Conservation (phyloP, 2,888 invertebrate species). For the Euzophera pinguis region DNA sequence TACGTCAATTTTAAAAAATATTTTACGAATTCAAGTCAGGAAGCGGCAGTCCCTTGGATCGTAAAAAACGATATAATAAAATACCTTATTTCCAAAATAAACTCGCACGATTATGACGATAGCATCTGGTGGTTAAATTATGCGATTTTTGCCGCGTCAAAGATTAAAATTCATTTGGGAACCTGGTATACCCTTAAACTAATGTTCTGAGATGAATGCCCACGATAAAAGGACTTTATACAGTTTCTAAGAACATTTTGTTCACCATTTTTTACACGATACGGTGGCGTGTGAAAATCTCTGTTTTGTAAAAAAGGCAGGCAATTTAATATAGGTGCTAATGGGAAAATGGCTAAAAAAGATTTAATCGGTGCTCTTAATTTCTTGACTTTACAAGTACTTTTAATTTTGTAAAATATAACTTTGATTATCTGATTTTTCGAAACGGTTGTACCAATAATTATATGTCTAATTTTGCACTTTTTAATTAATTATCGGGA, state of each 20-base stretch:
- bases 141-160: constrained; percentile 42
- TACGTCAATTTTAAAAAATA: not conserved
- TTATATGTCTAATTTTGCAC: not conserved
- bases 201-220: constrained; percentile 48
- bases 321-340: constrained; percentile 2
- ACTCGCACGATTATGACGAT: constrained; percentile 44
- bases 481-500: not conserved
- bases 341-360: constrained; percentile 6
- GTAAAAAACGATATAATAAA: constrained; percentile 27
- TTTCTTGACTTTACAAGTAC: not conserved
- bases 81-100: constrained; percentile 37
- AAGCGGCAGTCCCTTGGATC: constrained; percentile 8
- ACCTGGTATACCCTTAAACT: constrained; percentile 40
- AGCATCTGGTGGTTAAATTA: constrained; percentile 31
- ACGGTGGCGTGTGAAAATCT: constrained; percentile 11
- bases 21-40: constrained; percentile 8
- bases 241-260: constrained; percentile 48
- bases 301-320: constrained; percentile 1
- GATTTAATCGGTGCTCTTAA: constrained; percentile 3
- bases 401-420: constrained; percentile 7
- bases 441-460: not conserved
- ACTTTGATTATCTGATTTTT: not conserved
- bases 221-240: constrained; percentile 6
- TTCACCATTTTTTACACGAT: constrained; percentile 20
- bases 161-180: constrained; percentile 54